Conservation (phyloP, 2,888 invertebrate genomes). For the Macaria notata region DNA sequence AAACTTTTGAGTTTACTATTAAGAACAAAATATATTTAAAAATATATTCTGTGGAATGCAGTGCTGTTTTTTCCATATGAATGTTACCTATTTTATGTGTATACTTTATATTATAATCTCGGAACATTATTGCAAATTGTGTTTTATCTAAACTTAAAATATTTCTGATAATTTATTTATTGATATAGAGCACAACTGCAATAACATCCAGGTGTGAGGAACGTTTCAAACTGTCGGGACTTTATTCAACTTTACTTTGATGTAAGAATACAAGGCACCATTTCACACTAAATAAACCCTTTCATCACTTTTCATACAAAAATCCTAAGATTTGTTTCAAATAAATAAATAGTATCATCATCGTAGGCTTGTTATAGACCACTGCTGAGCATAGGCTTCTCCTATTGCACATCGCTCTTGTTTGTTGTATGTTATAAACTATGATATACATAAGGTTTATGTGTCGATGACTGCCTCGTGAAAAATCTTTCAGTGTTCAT, state of each 20-base stretch:
- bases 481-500: no score
- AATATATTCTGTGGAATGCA: constrained; percentile 71
- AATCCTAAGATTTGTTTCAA: no score
- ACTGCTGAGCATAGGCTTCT: no score
- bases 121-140: constrained; percentile 53
- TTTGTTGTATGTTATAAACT: no score
- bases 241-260: not conserved
- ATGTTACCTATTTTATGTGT: constrained; percentile 36
- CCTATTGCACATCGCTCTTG: no score
- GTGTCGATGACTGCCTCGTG: no score
- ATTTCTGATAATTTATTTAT: constrained; percentile 26
- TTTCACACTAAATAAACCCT: not conserved
- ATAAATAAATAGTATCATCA: no score
- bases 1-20: constrained; percentile 10
- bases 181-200: constrained; percentile 45
- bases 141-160: constrained; percentile 37
- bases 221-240: constrained; percentile 39
- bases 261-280: constrained; percentile 10
- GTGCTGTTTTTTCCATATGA: constrained; percentile 43
- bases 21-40: constrained; percentile 26
- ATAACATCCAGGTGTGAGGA: constrained; percentile 42
- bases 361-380: no score
- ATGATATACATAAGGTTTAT: no score
- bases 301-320: no score
- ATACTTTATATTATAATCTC: constrained; percentile 31